A percentile compares a stretch with the other conserved stretches of the same genome.
phyloP scores from a whole-genome alignment of 2,797 vertebrate genomes.

The Enteromius thamalakanensis region DNA sequence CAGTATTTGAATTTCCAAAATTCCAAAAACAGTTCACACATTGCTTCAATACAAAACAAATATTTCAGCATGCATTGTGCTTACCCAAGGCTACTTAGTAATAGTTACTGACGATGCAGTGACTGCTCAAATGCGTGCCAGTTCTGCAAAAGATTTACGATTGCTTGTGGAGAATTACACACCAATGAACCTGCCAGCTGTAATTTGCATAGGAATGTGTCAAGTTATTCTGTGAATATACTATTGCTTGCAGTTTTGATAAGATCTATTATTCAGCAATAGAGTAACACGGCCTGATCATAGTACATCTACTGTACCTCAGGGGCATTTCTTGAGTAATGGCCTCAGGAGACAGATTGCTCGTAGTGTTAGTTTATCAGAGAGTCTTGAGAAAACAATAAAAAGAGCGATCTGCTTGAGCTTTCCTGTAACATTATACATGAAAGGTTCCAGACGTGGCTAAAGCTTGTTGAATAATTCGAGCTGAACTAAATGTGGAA shows the following conservation, averaged over 20 bases:
- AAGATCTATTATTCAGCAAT: background rate
- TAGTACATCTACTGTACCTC: background rate
- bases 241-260: background rate
- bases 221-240: background rate
- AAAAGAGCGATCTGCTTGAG: slow-evolving; percentile 7
- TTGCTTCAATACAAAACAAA: slow-evolving; percentile 48
- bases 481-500: slow-evolving; percentile 32
- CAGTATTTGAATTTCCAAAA: slow-evolving; percentile 33
- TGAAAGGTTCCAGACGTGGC: slow-evolving; percentile 38
- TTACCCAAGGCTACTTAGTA: slow-evolving; percentile 6
- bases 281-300: slow-evolving; percentile 2
- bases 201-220: slow-evolving; percentile 24
- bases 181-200: slow-evolving; percentile 30
- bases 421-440: slow-evolving; percentile 3
- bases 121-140: slow-evolving; percentile 49
- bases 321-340: slow-evolving; percentile 31
- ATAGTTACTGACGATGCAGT: slow-evolving; percentile 31
- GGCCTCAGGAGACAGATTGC: slow-evolving; percentile 33
- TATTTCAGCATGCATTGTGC: slow-evolving; percentile 26
- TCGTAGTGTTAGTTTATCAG: slow-evolving; percentile 33
- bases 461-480: slow-evolving; percentile 39
- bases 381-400: slow-evolving; percentile 47
- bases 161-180: slow-evolving; percentile 18
- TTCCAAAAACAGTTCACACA: slow-evolving; percentile 38
- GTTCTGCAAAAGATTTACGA: slow-evolving; percentile 14